Evolutionary conservation across 1,140 invertebrate species (phyloP).

Genomic region (Zophobas morio): DNA sequence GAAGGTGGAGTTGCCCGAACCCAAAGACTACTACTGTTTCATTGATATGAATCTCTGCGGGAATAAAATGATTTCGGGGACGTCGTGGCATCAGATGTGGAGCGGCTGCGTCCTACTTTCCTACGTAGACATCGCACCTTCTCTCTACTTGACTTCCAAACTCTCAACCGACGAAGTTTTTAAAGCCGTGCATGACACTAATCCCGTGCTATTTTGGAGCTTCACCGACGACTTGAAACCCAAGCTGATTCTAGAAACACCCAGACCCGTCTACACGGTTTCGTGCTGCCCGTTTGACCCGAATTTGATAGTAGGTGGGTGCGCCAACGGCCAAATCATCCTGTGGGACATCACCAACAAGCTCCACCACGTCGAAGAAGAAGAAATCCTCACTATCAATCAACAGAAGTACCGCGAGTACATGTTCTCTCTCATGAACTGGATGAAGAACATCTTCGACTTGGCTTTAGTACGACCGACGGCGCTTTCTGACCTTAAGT

Average conservation of each 20-base stretch:
- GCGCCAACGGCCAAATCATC: constrained; percentile 79
- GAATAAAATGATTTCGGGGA: constrained; percentile 76
- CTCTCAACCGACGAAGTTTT: constrained; percentile 58
- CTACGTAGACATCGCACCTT: constrained; percentile 71
- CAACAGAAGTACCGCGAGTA: constrained; percentile 74
- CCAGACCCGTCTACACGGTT: constrained; percentile 75
- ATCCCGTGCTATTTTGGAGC: constrained; percentile 81
- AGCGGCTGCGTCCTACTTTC: constrained; percentile 76
- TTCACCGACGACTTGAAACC: constrained; percentile 78
- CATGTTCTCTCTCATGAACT: constrained; percentile 77
- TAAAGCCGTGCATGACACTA: constrained; percentile 69
- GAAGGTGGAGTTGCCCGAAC: constrained; percentile 59
- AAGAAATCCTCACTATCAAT: constrained; percentile 74
- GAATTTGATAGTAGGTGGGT: constrained; percentile 80
- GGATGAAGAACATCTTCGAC: constrained; percentile 76
- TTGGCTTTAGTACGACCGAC: constrained; percentile 72
- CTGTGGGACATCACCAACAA: constrained; percentile 82
- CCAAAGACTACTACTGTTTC: constrained; percentile 75
- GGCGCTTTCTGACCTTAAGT: constrained; percentile 73
- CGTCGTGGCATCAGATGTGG: constrained; percentile 79
- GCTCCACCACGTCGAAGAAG: constrained; percentile 75
- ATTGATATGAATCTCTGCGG: constrained; percentile 73
- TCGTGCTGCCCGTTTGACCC: constrained; percentile 79
- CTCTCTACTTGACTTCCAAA: constrained; percentile 51
- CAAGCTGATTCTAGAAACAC: constrained; percentile 78